Conservation (phyloP, 2,113 vertebrate species). For the human region GRCh38 chr6:133948501-133949000, state of each 20-base stretch:
- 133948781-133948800: not conserved
- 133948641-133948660: not conserved
- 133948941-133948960: not conserved
- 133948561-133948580: not conserved
- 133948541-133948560: not conserved
- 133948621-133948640: not conserved
- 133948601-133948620: not conserved
- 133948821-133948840: not conserved
- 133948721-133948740: not conserved
- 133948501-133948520: not conserved
- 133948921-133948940: not conserved
- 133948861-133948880: not conserved
- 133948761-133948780: not conserved
- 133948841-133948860: not conserved
- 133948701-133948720: not conserved
- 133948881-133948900: not conserved
- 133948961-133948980: not conserved
- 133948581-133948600: not conserved
- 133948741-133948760: not conserved
- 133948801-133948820: not conserved
- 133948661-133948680: no score
- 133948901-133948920: not conserved
- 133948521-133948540: not conserved
- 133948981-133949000: not conserved
- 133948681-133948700: not conserved